These are phyloP conservation scores for Piscicola geometra DNA, from an alignment of 2,888 invertebrate genomes.

Conservation along the genomic window DNA sequence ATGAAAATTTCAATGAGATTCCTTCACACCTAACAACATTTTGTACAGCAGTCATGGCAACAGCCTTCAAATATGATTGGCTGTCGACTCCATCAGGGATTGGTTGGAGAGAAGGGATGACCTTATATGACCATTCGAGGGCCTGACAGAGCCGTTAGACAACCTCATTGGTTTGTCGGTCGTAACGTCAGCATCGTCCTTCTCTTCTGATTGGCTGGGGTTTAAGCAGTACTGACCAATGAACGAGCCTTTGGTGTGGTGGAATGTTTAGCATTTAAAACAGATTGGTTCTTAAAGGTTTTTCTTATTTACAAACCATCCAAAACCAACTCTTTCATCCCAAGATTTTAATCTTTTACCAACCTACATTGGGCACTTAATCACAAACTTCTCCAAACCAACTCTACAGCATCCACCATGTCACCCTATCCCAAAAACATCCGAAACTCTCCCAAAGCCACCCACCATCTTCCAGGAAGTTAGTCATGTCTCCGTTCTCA, in stretches of 20 bases:
- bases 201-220: constrained; percentile 14
- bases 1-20: not conserved
- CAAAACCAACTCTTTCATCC: too few species aligned
- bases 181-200: not conserved
- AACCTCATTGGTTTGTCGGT: not conserved
- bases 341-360: too few species aligned
- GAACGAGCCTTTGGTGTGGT: constrained; percentile 71
- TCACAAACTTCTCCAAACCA: too few species aligned
- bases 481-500: constrained; percentile 90
- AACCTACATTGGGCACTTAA: too few species aligned
- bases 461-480: constrained; percentile 80
- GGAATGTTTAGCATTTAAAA: too few species aligned
- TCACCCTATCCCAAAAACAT: too few species aligned
- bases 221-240: constrained; percentile 83
- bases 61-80: not conserved
- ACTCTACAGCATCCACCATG: too few species aligned
- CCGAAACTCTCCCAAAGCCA: too few species aligned
- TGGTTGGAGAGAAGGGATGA: not conserved
- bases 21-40: not conserved
- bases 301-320: too few species aligned
- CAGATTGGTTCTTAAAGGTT: too few species aligned
- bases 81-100: not conserved
- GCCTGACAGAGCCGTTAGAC: not conserved
- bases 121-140: not conserved
- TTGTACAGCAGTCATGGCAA: not conserved